A percentile compares a stretch with the other conserved stretches of the same genome.
phyloP scores from a whole-genome alignment of 2,113 vertebrate genomes.

The Seriola aureovittata region DNA sequence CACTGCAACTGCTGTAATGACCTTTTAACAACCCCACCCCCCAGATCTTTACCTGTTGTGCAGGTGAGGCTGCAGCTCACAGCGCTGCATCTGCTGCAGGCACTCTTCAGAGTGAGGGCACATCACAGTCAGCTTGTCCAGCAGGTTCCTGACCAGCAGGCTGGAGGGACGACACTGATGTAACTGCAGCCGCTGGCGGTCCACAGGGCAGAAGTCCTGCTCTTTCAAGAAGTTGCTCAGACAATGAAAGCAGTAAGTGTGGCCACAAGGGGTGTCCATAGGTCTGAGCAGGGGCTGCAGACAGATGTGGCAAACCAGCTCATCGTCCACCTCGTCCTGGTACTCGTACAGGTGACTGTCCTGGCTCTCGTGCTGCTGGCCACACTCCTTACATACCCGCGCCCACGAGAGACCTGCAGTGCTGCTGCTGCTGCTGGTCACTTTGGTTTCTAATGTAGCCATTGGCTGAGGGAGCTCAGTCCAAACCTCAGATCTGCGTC shows the following conservation, averaged over 20 bases:
- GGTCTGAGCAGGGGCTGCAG: constrained; percentile 92
- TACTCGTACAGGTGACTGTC: constrained; percentile 94
- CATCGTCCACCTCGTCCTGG: constrained; percentile 93
- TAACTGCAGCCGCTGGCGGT: constrained; percentile 89
- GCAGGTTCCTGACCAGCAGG: constrained; percentile 91
- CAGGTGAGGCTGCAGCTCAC: constrained; percentile 92
- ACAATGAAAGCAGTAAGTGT: constrained; percentile 92
- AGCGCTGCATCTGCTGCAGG: constrained; percentile 90
- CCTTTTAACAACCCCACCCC: background rate
- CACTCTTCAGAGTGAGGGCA: constrained; percentile 89
- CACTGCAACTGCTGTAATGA: background rate
- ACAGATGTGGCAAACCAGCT: constrained; percentile 93
- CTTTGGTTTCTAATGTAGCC: constrained; percentile 84
- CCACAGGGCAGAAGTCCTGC: constrained; percentile 92
- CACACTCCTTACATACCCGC: constrained; percentile 89
- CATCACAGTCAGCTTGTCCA: constrained; percentile 90
- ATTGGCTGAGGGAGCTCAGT: constrained; percentile 55
- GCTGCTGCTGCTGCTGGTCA: constrained; percentile 16
- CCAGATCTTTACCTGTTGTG: constrained; percentile 88
- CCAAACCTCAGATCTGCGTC: constrained; percentile 13
- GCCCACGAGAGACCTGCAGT: constrained; percentile 67
- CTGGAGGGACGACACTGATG: constrained; percentile 91
- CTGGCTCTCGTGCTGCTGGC: constrained; percentile 87
- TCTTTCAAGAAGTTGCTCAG: constrained; percentile 93
- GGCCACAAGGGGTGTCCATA: constrained; percentile 94